These are phyloP conservation scores for Meles meles DNA, from an alignment of 2,113 vertebrate species.

Conservation along the genomic window DNA sequence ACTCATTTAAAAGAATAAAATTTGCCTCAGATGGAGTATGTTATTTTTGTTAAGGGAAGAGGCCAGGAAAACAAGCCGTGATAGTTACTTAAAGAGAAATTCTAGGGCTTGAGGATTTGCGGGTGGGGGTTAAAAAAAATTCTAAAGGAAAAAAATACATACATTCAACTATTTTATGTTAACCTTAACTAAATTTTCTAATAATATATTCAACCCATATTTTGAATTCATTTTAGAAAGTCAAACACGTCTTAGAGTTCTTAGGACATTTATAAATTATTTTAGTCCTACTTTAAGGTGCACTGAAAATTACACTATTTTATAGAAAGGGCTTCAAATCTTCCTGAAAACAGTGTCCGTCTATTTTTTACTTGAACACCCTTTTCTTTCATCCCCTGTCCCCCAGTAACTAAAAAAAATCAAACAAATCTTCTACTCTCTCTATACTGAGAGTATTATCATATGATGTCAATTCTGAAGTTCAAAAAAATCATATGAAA, in stretches of 20 bases:
- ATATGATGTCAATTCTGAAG: conserved; percentile 56
- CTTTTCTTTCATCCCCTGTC: background rate
- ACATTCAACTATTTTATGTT: background rate
- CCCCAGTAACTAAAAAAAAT: conserved; percentile 12
- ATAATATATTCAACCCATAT: conserved; percentile 44
- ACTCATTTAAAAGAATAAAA: background rate
- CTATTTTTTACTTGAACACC: conserved; percentile 36
- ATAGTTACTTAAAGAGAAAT: background rate
- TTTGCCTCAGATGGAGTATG: background rate
- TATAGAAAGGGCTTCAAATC: background rate
- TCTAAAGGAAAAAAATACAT: rapidly evolving
- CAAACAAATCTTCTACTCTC: conserved; percentile 54
- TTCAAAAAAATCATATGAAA: conserved; percentile 85
- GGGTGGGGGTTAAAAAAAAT: background rate
- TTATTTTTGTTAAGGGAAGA: conserved; percentile 51
- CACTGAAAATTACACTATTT: conserved; percentile 3
- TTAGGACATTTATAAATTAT: background rate
- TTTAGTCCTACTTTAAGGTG: conserved; percentile 30
- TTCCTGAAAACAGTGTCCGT: background rate
- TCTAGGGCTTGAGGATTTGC: background rate
- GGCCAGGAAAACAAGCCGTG: background rate
- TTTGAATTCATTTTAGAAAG: conserved; percentile 52
- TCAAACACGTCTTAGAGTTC: conserved; percentile 30
- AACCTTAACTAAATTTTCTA: conserved; percentile 39
- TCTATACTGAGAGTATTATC: background rate